phyloP scores from a whole-genome alignment of 2,888 invertebrate species.

The Meloe dianella region DNA sequence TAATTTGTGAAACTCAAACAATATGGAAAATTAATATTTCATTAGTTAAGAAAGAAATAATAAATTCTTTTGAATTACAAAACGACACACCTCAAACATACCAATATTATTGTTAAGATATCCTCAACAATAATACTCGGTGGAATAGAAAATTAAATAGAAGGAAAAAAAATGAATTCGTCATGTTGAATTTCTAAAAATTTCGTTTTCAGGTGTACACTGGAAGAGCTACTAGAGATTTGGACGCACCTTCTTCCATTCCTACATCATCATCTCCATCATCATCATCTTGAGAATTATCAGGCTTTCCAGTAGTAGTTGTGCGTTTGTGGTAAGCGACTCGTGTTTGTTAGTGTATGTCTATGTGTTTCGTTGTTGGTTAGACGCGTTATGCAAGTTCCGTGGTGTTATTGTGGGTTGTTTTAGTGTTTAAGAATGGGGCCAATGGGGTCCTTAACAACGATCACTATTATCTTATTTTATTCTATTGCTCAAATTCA shows the following conservation, averaged over 20 bases:
- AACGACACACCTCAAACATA: slow-evolving; percentile 6
- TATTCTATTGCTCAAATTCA: slow-evolving; percentile 19
- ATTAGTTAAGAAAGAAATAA: slow-evolving; percentile 3
- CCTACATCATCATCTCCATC: slow-evolving; percentile 3
- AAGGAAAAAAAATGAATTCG: neutral
- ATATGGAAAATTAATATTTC: slow-evolving; percentile 16
- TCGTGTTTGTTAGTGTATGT: neutral
- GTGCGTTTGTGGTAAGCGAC: neutral
- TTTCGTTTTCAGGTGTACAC: neutral
- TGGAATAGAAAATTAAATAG: neutral
- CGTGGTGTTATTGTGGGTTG: slow-evolving; percentile 14
- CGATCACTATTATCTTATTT: slow-evolving; percentile 11
- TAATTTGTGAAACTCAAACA: slow-evolving; percentile 1
- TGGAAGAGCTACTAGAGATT: neutral
- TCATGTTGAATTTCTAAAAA: neutral
- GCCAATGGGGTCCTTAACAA: slow-evolving; percentile 17
- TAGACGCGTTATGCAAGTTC: slow-evolving; percentile 18
- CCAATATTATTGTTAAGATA: neutral
- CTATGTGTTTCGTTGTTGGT: neutral
- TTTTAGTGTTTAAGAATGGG: slow-evolving; percentile 19
- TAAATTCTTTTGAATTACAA: slow-evolving; percentile 4
- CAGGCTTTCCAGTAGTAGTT: slow-evolving; percentile 2
- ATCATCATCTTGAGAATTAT: neutral
- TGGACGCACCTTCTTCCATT: slow-evolving; percentile 3
- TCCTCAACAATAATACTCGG: neutral